These are phyloP conservation scores for Melipona bicolor DNA, from an alignment of 2,888 invertebrate species.

Conservation along the genomic window DNA sequence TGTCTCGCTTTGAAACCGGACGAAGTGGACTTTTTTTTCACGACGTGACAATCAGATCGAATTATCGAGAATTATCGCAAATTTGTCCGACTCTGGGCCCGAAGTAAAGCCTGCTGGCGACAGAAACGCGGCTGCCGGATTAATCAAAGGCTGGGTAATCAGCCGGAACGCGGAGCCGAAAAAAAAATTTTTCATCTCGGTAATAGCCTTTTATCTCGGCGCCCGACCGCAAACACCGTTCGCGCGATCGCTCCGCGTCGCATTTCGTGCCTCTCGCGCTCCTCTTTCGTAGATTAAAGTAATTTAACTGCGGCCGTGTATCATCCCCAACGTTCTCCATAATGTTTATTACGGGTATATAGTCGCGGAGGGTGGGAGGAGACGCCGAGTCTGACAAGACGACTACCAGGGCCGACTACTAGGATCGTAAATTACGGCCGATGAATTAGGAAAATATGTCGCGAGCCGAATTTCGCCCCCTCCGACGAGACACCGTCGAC, in stretches of 20 bases:
- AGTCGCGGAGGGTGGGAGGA: slow-evolving; percentile 37
- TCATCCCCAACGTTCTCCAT: slow-evolving; percentile 66
- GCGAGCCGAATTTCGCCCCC: slow-evolving; percentile 61
- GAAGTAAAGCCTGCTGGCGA: background rate
- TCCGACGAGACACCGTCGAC: slow-evolving; percentile 6
- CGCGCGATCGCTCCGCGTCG: slow-evolving; percentile 1
- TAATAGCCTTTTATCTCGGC: slow-evolving; percentile 43
- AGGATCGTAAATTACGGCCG: slow-evolving; percentile 63
- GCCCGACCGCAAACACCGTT: slow-evolving; percentile 9
- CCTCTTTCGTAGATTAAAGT: slow-evolving; percentile 64
- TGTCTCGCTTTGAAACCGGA: too few relatives aligned
- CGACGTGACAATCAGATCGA: too few relatives aligned
- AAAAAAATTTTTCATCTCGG: slow-evolving; percentile 47
- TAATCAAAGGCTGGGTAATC: slow-evolving; percentile 47
- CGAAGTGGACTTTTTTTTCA: too few relatives aligned
- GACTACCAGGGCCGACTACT: slow-evolving; percentile 7
- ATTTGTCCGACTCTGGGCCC: too few relatives aligned
- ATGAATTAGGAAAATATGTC: slow-evolving; percentile 72
- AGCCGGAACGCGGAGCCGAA: slow-evolving; percentile 4
- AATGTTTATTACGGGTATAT: slow-evolving; percentile 74
- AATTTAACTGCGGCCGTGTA: slow-evolving; percentile 68
- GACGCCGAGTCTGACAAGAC: slow-evolving; percentile 4
- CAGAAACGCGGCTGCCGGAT: background rate
- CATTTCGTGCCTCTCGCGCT: background rate
- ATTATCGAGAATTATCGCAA: too few relatives aligned